These are phyloP conservation scores for Aurelia sp. DNA, from an alignment of 30 jellyfish, hydroid and myxozoan species.

Conservation along the genomic window DNA sequence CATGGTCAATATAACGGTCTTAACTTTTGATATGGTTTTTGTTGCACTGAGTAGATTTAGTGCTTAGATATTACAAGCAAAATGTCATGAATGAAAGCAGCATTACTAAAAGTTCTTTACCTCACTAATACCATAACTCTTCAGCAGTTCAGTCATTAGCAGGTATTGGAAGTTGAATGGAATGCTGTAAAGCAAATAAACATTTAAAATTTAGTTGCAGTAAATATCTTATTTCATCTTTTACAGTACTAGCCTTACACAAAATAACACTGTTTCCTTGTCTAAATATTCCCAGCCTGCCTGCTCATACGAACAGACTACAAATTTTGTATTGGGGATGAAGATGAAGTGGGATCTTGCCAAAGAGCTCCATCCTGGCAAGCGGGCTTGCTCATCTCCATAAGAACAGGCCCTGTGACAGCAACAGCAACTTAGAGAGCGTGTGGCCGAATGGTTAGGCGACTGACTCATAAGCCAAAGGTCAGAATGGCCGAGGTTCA, in stretches of 20 bases:
- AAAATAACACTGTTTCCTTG: neutral
- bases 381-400: too few relatives aligned
- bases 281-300: too few relatives aligned
- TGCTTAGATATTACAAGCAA: too few relatives aligned
- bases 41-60: too few relatives aligned
- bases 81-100: too few relatives aligned
- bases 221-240: neutral
- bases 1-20: too few relatives aligned
- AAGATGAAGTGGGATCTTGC: neutral
- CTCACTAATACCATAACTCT: slow-evolving; percentile 54
- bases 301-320: too few relatives aligned
- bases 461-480: too few relatives aligned
- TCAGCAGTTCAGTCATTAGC: slow-evolving; percentile 50
- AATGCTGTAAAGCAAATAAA: slow-evolving; percentile 23
- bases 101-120: neutral
- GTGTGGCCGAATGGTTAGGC: too few relatives aligned
- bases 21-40: too few relatives aligned
- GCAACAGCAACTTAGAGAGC: too few relatives aligned
- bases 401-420: neutral
- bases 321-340: neutral
- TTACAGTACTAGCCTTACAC: neutral
- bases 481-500: too few relatives aligned
- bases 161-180: slow-evolving; percentile 55
- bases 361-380: neutral
- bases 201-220: neutral